These are phyloP conservation scores for Holcopasites calliopsidis DNA, from an alignment of 1,140 invertebrate species.

Conservation along the genomic window DNA sequence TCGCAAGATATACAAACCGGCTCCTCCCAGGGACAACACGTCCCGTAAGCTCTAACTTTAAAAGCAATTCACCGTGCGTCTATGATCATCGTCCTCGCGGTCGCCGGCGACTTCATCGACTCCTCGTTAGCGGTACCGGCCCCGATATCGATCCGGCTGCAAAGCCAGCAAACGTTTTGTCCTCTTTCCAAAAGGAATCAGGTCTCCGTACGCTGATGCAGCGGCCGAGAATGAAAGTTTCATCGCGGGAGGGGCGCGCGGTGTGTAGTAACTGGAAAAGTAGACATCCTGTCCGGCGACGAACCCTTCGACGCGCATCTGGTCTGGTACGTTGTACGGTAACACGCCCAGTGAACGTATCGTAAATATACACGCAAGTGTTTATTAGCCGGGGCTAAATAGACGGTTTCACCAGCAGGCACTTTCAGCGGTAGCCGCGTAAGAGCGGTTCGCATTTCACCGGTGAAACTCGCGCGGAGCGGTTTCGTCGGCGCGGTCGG, in stretches of 20 bases:
- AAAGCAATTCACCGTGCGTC: not conserved
- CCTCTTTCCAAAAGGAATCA: no score
- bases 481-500: constrained; percentile 9
- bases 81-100: not conserved
- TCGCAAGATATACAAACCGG: no score
- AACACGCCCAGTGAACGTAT: not conserved
- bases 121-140: not conserved
- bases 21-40: no score
- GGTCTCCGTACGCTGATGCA: not conserved
- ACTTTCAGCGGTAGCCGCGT: constrained; percentile 54
- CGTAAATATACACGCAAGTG: constrained; percentile 41
- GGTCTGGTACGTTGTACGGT: not conserved
- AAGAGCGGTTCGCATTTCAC: constrained; percentile 70
- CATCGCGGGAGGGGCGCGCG: not conserved
- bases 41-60: not conserved
- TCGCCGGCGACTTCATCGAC: not conserved
- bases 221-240: constrained; percentile 1
- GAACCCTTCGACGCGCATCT: constrained; percentile 19
- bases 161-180: not conserved
- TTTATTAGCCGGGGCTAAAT: constrained; percentile 47
- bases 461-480: constrained; percentile 61
- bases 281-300: constrained; percentile 7
- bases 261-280: constrained; percentile 7
- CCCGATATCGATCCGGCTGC: not conserved
- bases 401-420: constrained; percentile 56